Evolutionary conservation across 1,140 invertebrate species (phyloP), one percentile per base, ranked within the genome.

Genomic region (Liolophura sinensis): DNA sequence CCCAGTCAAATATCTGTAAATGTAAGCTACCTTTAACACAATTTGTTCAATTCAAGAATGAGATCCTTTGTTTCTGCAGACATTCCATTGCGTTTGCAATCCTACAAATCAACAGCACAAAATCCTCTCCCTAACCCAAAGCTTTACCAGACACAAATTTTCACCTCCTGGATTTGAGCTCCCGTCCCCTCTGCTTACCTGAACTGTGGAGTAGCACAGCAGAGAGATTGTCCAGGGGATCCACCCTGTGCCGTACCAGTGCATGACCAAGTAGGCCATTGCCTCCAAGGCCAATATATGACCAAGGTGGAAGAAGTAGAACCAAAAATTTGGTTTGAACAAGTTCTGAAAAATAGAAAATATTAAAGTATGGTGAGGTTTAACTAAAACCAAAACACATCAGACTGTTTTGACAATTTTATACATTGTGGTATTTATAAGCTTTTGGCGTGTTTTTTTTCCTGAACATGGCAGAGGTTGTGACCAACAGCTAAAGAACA

Each of bases 281-380:
- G 75, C 72, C 59, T 85, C 80, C 27, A 85, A 65, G 14, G 78
- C 56, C 6, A 85, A 24, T n/a, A 85, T 75, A 59, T 85, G 83
- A n/a, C 60, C 69, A 31, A 82, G 51, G 22, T 73, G 69, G 7
- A 81, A 27, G 14, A 69, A 50, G 70, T 74, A 85, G 69, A 84
- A 85, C 11, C 68, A 40, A 49, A 75, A 73, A 59, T 77, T 84
- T 27, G 83, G 75, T 24, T 79, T 75, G 68, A 84, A 85, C 49
- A 82, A 65, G 52, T 69, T 77, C 84, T 84, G 73, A 50, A 76
- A 80, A 48, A 65, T 64, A 59, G 60, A 52, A 65, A 72, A 47
- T 48, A 31, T 48, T 5, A 40, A 40, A n/a, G 3, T 5, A 3
- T 24, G 3, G 7, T 24, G 24, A 5, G 51, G 12, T 25, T 27